Evolutionary conservation across 2,113 vertebrate species (phyloP).

Genomic region (Blennius ocellaris): DNA sequence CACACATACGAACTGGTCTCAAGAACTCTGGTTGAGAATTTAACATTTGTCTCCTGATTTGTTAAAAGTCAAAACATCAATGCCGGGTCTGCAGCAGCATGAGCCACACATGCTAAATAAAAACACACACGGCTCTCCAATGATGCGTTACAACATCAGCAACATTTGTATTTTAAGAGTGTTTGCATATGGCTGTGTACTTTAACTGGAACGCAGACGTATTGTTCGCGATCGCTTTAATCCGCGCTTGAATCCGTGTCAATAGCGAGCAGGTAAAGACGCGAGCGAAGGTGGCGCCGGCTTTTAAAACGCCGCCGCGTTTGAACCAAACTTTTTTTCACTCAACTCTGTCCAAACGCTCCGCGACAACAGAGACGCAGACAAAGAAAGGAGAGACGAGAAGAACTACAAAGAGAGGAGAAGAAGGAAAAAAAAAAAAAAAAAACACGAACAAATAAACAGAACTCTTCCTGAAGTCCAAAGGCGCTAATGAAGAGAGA

Average conservation of each 20-base stretch:
- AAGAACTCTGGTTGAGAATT: neutral
- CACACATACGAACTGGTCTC: neutral
- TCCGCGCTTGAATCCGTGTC: conserved; percentile 16
- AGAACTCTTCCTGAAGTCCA: conserved; percentile 84
- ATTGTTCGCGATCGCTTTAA: conserved; percentile 8
- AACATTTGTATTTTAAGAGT: neutral
- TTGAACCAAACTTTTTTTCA: conserved; percentile 71
- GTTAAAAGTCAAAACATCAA: neutral
- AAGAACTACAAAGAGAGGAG: conserved; percentile 78
- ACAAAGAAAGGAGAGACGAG: conserved; percentile 67
- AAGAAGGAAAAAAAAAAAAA: too few relatives aligned
- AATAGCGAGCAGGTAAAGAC: conserved; percentile 51
- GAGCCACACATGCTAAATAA: neutral
- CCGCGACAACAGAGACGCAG: conserved; percentile 67
- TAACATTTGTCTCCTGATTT: neutral
- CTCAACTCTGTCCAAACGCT: conserved; percentile 65
- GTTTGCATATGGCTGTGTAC: neutral
- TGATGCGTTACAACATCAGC: neutral
- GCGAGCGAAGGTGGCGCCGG: conserved; percentile 18
- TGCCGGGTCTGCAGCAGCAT: neutral
- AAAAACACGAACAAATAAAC: conserved; percentile 72
- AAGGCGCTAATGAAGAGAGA: conserved; percentile 87
- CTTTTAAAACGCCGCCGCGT: conserved; percentile 36
- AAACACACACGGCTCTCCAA: neutral
- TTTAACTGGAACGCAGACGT: neutral